Base-by-base conservation (phyloP, 2,113 vertebrate genomes). In the Solea senegalensis region DNA sequence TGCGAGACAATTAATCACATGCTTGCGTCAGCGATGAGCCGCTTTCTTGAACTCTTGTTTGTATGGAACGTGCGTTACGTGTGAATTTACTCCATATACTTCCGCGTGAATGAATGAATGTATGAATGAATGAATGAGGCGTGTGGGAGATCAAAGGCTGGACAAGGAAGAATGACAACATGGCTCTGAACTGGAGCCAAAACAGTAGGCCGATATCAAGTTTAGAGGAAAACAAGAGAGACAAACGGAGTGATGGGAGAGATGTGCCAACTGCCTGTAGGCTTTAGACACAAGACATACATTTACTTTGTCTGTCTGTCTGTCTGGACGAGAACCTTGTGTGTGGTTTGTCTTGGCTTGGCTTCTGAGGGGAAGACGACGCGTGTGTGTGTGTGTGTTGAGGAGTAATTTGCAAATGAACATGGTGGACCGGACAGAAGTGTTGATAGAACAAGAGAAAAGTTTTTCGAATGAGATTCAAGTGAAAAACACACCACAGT, bases 1-100 rank as follows among this genome's bases (percentile, higher is more conserved):
- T 76, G 54, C 16, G 61, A 72, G 40, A 66, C 7, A 69, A 74
- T 90, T 59, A 69, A 77, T 87, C 83, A 81, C 4, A 45, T 69
- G 55, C 21, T 28, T 67, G 65, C 71, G 65, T 54, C 28, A n/a
- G 1, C 8, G 55, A 62, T 66, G 80, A 34, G 34, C 78, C 56
- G 15, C 26, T 58, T 70, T 60, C 6, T 34, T 46, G 16, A 64
- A 13, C 57, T 53, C 49, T 34, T 34, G 3, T 4, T 6, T 34
- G 34, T 34, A 34, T 34, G 34, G 3, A 34, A 15, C 28, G 7
- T 9, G 54, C 5, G 39, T 65, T 21, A 21, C 21, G 8, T 56
- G 43, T 63, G 45, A 7, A 41, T 43, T 39, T 5, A 3, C 34
- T 34, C 21, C 34, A 34, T 34, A 61, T 10, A 60, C 9, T 5